These are phyloP conservation scores for Amiota communis DNA, from an alignment of 2,888 invertebrate genomes.

Conservation along the genomic window DNA sequence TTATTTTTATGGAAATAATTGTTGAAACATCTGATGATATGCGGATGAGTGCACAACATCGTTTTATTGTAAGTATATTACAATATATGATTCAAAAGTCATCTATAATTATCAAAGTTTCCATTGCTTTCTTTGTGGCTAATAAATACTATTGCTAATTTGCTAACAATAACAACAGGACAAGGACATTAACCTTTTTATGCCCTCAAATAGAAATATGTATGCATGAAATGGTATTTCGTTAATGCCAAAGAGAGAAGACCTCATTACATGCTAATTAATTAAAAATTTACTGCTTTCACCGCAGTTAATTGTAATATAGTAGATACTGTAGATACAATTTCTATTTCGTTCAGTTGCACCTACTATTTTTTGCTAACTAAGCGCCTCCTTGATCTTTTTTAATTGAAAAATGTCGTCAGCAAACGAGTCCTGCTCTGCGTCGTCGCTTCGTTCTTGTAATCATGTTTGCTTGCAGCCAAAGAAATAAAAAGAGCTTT, in stretches of 20 bases:
- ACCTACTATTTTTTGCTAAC: constrained; percentile 39
- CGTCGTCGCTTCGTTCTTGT: not conserved
- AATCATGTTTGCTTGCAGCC: not conserved
- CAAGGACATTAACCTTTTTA: constrained; percentile 27
- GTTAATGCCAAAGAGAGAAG: not conserved
- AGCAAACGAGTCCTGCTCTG: constrained; percentile 42
- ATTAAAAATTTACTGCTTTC: constrained; percentile 7
- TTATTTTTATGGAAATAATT: too few relatives aligned
- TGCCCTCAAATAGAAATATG: not conserved
- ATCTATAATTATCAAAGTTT: constrained; percentile 35
- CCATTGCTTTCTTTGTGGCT: constrained; percentile 34
- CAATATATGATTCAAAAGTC: constrained; percentile 60
- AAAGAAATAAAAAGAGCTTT: constrained; percentile 32
- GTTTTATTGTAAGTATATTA: too few relatives aligned
- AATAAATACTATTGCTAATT: constrained; percentile 53
- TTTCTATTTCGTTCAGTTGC: too few relatives aligned
- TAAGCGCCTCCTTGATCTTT: constrained; percentile 66
- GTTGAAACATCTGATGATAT: too few relatives aligned
- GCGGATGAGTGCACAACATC: constrained; percentile 48
- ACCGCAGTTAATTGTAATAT: not conserved
- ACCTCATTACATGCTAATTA: not conserved
- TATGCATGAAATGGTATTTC: not conserved
- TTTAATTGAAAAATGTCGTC: constrained; percentile 70
- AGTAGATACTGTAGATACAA: too few relatives aligned
- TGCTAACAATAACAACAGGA: constrained; percentile 50